Evolutionary conservation across 2,888 invertebrate species (phyloP), one percentile per base, ranked within the genome.

Genomic region (Carcina quercana): DNA sequence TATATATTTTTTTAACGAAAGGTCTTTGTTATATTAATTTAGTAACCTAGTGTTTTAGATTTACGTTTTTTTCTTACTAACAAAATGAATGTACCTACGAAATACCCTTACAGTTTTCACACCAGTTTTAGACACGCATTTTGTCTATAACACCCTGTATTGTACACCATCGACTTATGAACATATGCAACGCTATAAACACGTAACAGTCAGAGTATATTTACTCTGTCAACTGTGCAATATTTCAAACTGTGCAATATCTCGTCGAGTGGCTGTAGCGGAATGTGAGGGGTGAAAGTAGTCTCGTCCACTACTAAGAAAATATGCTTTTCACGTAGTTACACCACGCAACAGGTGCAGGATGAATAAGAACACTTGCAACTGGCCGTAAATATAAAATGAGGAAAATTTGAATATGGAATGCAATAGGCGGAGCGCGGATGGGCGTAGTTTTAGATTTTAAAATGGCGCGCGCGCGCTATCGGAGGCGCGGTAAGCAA

Each of bases 201-300:
- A n/a, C n/a, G n/a, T n/a, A n/a, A n/a, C n/a, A n/a, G n/a, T n/a
- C n/a, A n/a, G n/a, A n/a, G n/a, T n/a, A n/a, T n/a, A n/a, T n/a
- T n/a, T n/a, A n/a, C n/a, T n/a, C n/a, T n/a, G n/a, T n/a, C n/a
- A n/a, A n/a, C n/a, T n/a, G n/a, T n/a, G n/a, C n/a, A n/a, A n/a
- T n/a, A 55, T 50, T 53, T 52, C 56, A 52, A 53, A 52, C 47
- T 57, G 57, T 52, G 66, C 61, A 64, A 68, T 47, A 56, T 56
- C 57, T 59, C 51, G 45, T 43, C 42, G 45, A 41, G n/a, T 32
- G 37, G 37, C 33, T 30, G 26, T 28, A 47, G 47, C 61, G 75
- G 79, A 75, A 80, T 79, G 79, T 70, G 71, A 72, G 38, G 55
- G 70, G 82, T 75, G 83, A 83, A 83, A 83, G 83, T 80, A 59